Evolutionary conservation across 2,888 invertebrate species (phyloP), one percentile per base, ranked within the genome.

Genomic region (Pardosa pseudoannulata): DNA sequence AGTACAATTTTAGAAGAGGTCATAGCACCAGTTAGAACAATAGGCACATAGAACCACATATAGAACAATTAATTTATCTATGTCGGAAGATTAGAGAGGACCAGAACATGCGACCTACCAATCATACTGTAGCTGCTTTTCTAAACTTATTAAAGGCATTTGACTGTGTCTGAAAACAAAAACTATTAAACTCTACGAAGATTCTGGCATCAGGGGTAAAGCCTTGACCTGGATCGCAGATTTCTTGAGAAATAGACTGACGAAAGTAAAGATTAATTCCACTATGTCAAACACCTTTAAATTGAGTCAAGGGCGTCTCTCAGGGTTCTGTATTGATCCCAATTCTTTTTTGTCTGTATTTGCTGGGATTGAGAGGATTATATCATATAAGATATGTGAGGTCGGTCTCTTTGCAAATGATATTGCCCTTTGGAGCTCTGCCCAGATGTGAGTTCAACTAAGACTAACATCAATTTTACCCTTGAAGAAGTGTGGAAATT

Each of bases 371-470:
- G 41, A 70, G 36, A 36, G 2, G 19, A 19, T 68, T 0, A 68
- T 36, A n/a, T 19, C 32, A 11, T n/a, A n/a, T n/a, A 27, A 19
- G n/a, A 31, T 32, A 19, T 68, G 46, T 28, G 29, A 46, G 19
- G 27, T 71, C 36, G 46, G 71, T 16, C 1, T 71, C n/a, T 71
- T 41, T n/a, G 46, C 71, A 23, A 46, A 71, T 41, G 46, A 71
- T n/a, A 71, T 71, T 19, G 50, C 6, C 9, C 16, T 50, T 0
- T 7, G 71, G 71, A 9, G 1, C 29, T 46, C 28, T 28, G 11
- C 13, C 13, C 71, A 5, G 23, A 41, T 13, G 19, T 71, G n/a
- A 2, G 27, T 0, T 7, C 6, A 13, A 46, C 50, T n/a, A 9
- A 72, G 46, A 28, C 50, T 9, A 72, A 1, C n/a, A n/a, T n/a